Base-by-base conservation (phyloP, 2,113 vertebrate species). In the Pogona vitticeps region DNA sequence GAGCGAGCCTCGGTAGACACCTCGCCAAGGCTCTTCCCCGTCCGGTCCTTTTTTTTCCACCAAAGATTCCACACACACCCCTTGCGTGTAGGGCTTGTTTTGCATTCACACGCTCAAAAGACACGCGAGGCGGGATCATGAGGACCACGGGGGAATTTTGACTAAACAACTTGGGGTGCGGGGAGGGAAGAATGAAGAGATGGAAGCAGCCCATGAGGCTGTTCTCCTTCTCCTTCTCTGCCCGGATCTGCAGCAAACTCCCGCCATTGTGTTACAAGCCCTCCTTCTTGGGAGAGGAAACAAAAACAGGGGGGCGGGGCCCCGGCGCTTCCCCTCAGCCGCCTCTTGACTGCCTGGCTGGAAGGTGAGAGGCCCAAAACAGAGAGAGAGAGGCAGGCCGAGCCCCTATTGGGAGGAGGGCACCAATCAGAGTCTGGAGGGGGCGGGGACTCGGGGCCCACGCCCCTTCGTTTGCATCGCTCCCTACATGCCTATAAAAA, bases 261-360 rank as follows among this genome's bases (percentile, higher is more conserved):
- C 36, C 77, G 56, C 85, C 85, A 73, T 31, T 80, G 85, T 80
- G 38, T 36, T 42, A 3, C 77, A 12, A 42, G 9, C 3, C 33
- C 65, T 77, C 40, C 23, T 52, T 26, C 77, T 61, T 59, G 18
- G 84, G 20, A 40, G 67, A 31, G n/a, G 77, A 80, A 26, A 78
- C 52, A 71, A 78, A 78, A 71, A 79, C 52, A 78, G 65, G 80
- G 36, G 59, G 80, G 86, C 81, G 81, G 63, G 28, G 13, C 58
- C 5, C 14, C 6, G 2, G 52, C 38, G 12, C 56, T 78, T 80
- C 79, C 17, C 52, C 67, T 52, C 42, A 61, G 88, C 87, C 87
- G 77, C 76, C 87, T 65, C 67, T 75, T 0, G 87, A 88, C 81
- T 68, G 82, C 68, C 28, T 76, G 17, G 70, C 1, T 65, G 61